phyloP scores from a whole-genome alignment of 2,888 invertebrate species.

The Ethmia dodecea region DNA sequence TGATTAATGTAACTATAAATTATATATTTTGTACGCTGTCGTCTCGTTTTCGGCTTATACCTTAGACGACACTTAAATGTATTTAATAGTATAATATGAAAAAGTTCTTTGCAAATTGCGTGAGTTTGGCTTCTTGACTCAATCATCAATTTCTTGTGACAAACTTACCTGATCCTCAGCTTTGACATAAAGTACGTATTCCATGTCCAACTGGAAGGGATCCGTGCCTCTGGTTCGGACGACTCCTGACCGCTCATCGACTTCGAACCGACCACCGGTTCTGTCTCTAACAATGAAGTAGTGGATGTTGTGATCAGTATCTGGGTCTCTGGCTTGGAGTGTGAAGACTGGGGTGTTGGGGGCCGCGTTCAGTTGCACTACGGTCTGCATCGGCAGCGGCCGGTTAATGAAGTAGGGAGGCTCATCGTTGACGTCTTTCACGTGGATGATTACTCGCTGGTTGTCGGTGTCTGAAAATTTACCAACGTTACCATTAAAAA shows the following conservation, averaged over 20 bases:
- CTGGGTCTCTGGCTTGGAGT: constrained; percentile 97
- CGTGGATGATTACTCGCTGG: constrained; percentile 95
- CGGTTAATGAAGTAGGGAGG: constrained; percentile 98
- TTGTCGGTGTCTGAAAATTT: constrained; percentile 92
- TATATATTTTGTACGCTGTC: no score
- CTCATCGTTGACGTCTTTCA: constrained; percentile 98
- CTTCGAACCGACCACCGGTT: constrained; percentile 88
- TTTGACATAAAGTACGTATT: constrained; percentile 96
- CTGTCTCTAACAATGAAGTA: constrained; percentile 96
- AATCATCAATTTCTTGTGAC: not conserved
- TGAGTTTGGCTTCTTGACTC: no score
- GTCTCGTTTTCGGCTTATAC: no score
- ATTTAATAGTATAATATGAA: no score
- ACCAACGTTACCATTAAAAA: no score
- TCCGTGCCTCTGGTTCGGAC: constrained; percentile 94
- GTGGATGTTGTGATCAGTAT: constrained; percentile 96
- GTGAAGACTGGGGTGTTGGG: constrained; percentile 98
- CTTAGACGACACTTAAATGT: no score
- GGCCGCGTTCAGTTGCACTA: constrained; percentile 96
- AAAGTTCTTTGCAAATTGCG: no score
- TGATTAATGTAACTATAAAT: no score
- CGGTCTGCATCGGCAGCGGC: constrained; percentile 97
- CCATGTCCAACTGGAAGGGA: constrained; percentile 96
- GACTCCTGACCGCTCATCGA: constrained; percentile 94
- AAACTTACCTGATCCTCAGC: constrained; percentile 91